Evolutionary conservation across 2,113 vertebrate species (phyloP), one percentile per base, ranked within the genome.

Genomic region (Tachysurus fulvidraco): DNA sequence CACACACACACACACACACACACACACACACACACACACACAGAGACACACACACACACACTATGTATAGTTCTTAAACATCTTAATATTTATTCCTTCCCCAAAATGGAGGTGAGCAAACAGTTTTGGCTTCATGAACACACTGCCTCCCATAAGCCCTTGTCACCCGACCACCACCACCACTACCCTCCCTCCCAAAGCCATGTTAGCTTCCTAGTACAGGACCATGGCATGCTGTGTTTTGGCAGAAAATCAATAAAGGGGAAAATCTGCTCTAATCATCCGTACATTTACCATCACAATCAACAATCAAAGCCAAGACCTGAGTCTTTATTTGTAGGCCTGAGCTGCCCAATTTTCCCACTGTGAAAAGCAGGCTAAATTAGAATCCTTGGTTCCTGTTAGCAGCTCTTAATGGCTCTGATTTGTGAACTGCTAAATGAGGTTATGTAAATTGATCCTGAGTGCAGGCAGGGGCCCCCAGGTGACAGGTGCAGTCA

Each of bases 381-480:
- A 99, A 99, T 99, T 99, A 99, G 97, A 98, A 99, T 96, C 97
- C 97, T 99, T 96, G 97, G 97, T 98, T 98, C 97, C 97, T 98
- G 97, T 98, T 98, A 98, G 97, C 95, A 93, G 96, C 96, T 97
- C 97, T 97, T 99, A 99, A 99, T 99, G 98, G 97, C 97, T 97
- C 98, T 99, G 98, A 99, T 99, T 99, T 99, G 98, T 99, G 98
- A 99, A 99, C 98, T 97, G 97, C 98, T 99, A 99, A 99, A 99
- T 98, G 98, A 99, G 98, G 98, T 99, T 99, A 99, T 99, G 98
- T 99, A 99, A 99, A 99, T 99, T 97, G 97, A 98, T 98, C 97
- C 97, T 97, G 96, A 97, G 97, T 97, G 97, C 96, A 97, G 93
- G 92, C 96, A 96, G 96, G 96, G 97, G 97, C 95, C 96, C 96